Base-by-base conservation (phyloP, 2,888 invertebrate genomes). In the Ectobius pallidus region DNA sequence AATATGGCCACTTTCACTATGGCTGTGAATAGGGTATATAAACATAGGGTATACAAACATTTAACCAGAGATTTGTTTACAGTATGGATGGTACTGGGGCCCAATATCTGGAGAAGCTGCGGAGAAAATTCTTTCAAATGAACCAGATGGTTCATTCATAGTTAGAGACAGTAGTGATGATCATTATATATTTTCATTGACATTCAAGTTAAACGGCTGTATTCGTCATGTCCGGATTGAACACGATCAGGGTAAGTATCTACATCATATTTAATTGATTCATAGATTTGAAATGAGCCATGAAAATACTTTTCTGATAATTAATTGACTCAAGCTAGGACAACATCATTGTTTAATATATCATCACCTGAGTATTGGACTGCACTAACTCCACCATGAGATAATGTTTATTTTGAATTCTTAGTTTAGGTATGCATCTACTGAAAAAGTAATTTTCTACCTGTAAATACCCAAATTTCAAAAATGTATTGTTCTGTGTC, bases 1-100 rank as follows among this genome's bases (percentile, higher is more conserved):
- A n/a, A n/a, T n/a, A n/a, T n/a, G n/a, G n/a, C n/a, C n/a, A n/a
- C n/a, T n/a, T n/a, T n/a, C n/a, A n/a, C n/a, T n/a, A n/a, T n/a
- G n/a, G n/a, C n/a, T n/a, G n/a, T n/a, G n/a, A n/a, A n/a, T n/a
- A n/a, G n/a, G n/a, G n/a, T n/a, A n/a, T n/a, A n/a, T n/a, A n/a
- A n/a, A n/a, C n/a, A n/a, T n/a, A n/a, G n/a, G n/a, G n/a, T n/a
- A n/a, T n/a, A n/a, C n/a, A n/a, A n/a, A n/a, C n/a, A n/a, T n/a
- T n/a, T n/a, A n/a, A n/a, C n/a, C n/a, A n/a, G n/a, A n/a, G n/a
- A n/a, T 34, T 34, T 76, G 73, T 80, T 86, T 83, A 77, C 82
- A 95, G 95, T 95, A 93, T 82, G 96, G 95, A 55, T 96, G 96
- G 96, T 96, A 96, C 82, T 96, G 96, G 96, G 96, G 96, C 74